These are phyloP conservation scores for Drosophila siamana DNA, from an alignment of 2,888 invertebrate genomes.

Conservation along the genomic window DNA sequence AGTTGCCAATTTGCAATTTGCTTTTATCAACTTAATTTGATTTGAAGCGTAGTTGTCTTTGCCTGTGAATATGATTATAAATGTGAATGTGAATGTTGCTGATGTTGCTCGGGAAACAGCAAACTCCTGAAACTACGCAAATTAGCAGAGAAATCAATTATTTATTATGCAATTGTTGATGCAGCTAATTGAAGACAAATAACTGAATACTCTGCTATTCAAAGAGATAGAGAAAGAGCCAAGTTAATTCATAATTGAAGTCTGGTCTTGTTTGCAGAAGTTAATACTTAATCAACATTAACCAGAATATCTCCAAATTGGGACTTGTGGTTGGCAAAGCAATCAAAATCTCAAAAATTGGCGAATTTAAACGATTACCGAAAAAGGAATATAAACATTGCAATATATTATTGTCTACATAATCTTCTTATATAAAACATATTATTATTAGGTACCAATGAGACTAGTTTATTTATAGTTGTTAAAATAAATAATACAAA, in stretches of 20 bases:
- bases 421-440: too few relatives aligned
- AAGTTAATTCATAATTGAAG: constrained; percentile 4
- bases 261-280: not conserved
- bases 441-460: too few relatives aligned
- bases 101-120: constrained; percentile 6
- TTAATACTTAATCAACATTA: constrained; percentile 10
- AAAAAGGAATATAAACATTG: too few relatives aligned
- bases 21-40: constrained; percentile 80
- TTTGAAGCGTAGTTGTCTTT: constrained; percentile 70
- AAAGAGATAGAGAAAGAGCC: not conserved
- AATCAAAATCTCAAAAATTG: not conserved
- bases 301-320: not conserved
- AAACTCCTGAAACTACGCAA: constrained; percentile 35
- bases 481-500: too few relatives aligned
- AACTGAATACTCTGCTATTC: constrained; percentile 8
- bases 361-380: not conserved
- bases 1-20: constrained; percentile 76
- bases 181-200: constrained; percentile 56
- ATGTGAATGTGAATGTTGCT: not conserved
- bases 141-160: constrained; percentile 71
- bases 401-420: too few relatives aligned
- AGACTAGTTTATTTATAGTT: too few relatives aligned
- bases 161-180: constrained; percentile 58
- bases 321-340: not conserved
- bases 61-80: constrained; percentile 1